Evolutionary conservation across 35 echinoderm and acorn worm genomes (phyloP).

Genomic region (Lytechinus pictus): DNA sequence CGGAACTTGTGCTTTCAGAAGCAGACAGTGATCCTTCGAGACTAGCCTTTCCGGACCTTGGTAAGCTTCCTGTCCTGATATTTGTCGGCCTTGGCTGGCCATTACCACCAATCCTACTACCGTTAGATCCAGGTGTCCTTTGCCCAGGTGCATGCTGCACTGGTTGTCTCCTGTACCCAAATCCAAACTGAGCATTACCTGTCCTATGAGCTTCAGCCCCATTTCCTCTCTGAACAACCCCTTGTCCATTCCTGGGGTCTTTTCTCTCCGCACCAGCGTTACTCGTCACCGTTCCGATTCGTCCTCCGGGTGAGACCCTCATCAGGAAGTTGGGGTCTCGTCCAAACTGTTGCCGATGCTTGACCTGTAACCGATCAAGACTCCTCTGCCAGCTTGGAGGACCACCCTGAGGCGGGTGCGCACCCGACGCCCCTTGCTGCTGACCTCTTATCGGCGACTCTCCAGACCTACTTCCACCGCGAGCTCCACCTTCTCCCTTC

Average conservation of each 20-base stretch:
- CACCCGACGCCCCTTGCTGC: slow-evolving; percentile 20
- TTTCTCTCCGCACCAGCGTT: slow-evolving; percentile 44
- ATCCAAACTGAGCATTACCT: slow-evolving; percentile 58
- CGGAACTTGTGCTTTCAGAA: neutral
- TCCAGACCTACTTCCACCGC: slow-evolving; percentile 9
- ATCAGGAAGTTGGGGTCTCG: slow-evolving; percentile 46
- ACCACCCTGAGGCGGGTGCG: slow-evolving; percentile 59
- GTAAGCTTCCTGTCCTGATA: slow-evolving; percentile 37
- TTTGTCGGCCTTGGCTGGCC: slow-evolving; percentile 18
- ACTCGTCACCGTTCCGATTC: neutral
- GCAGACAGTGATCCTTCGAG: slow-evolving; percentile 5
- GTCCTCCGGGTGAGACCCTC: slow-evolving; percentile 29
- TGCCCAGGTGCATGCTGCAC: slow-evolving; percentile 4
- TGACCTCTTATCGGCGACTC: slow-evolving; percentile 22
- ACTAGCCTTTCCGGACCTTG: slow-evolving; percentile 6
- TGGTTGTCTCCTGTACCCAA: slow-evolving; percentile 50
- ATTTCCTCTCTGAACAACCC: slow-evolving; percentile 10
- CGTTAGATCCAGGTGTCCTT: slow-evolving; percentile 3
- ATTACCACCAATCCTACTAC: slow-evolving; percentile 33
- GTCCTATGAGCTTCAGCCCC: slow-evolving; percentile 48
- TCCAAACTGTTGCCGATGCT: slow-evolving; percentile 65
- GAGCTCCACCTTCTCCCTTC: slow-evolving; percentile 32
- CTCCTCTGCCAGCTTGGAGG: slow-evolving; percentile 90
- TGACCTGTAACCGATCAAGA: slow-evolving; percentile 74
- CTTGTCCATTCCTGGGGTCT: slow-evolving; percentile 50